These are phyloP conservation scores for Caranx melampygus DNA, from an alignment of 2,113 vertebrate genomes.

Conservation along the genomic window DNA sequence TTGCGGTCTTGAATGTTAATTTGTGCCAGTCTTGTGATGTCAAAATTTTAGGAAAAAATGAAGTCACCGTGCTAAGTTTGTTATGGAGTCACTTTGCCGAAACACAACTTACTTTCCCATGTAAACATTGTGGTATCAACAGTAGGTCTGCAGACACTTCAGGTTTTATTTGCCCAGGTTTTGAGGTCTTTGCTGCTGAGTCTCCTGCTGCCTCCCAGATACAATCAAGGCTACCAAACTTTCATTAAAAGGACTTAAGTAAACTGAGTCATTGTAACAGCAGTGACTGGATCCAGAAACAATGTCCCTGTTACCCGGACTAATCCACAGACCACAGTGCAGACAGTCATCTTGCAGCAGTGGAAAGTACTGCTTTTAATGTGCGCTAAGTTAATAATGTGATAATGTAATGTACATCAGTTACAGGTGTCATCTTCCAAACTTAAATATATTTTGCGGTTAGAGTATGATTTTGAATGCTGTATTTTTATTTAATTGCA, in stretches of 20 bases:
- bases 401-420: no score
- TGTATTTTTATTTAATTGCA: background rate
- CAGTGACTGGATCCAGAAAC: background rate
- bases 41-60: constrained; percentile 21
- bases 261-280: constrained; percentile 7
- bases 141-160: background rate
- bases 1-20: constrained; percentile 25
- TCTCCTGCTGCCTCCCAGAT: background rate
- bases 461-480: background rate
- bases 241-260: background rate
- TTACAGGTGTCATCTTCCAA: background rate
- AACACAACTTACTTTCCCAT: constrained; percentile 11
- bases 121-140: background rate
- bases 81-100: background rate
- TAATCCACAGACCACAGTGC: background rate
- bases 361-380: background rate
- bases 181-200: background rate
- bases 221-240: background rate
- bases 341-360: background rate
- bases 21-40: constrained; percentile 16
- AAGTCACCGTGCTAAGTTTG: background rate
- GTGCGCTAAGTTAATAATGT: no score
- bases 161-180: background rate
- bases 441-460: no score
- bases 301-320: background rate